Evolutionary conservation across 2,888 invertebrate genomes (phyloP).

Genomic region (Biston betularia): DNA sequence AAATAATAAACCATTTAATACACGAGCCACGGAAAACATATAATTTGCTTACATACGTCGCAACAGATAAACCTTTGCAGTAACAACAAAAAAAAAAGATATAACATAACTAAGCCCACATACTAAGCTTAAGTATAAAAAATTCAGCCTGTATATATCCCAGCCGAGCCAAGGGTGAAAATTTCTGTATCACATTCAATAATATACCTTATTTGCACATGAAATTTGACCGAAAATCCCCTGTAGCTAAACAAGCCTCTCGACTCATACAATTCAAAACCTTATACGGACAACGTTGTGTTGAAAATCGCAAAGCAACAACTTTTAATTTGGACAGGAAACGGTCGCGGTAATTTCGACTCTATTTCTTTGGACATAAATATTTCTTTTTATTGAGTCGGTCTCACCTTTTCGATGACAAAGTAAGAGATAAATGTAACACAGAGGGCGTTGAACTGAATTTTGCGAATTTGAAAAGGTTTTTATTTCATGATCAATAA

Average conservation of each 20-base stretch:
- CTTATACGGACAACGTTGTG: not conserved
- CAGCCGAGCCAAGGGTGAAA: slow-evolving; percentile 26
- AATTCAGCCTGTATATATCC: slow-evolving; percentile 51
- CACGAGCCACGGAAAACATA: slow-evolving; percentile 16
- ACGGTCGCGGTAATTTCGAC: slow-evolving; percentile 28
- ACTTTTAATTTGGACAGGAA: slow-evolving; percentile 37
- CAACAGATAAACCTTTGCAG: slow-evolving; percentile 36
- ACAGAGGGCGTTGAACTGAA: slow-evolving; percentile 38
- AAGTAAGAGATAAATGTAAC: slow-evolving; percentile 37
- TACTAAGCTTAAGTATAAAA: slow-evolving; percentile 50
- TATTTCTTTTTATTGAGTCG: slow-evolving; percentile 36
- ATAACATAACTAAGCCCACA: slow-evolving; percentile 44
- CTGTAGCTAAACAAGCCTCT: slow-evolving; percentile 2
- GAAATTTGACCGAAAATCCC: slow-evolving; percentile 35
- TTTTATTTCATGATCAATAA: slow-evolving; percentile 25
- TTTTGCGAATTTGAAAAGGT: slow-evolving; percentile 20
- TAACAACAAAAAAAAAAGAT: slow-evolving; percentile 35
- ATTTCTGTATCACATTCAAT: slow-evolving; percentile 31
- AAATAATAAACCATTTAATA: not conserved
- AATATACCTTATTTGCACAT: slow-evolving; percentile 36
- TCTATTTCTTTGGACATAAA: slow-evolving; percentile 29
- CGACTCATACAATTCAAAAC: slow-evolving; percentile 4
- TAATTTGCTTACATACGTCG: slow-evolving; percentile 20
- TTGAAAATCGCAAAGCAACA: slow-evolving; percentile 7
- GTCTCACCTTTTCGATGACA: slow-evolving; percentile 23